phyloP scores from a whole-genome alignment of 2,888 invertebrate species.

The Parnassius mnemosyne region DNA sequence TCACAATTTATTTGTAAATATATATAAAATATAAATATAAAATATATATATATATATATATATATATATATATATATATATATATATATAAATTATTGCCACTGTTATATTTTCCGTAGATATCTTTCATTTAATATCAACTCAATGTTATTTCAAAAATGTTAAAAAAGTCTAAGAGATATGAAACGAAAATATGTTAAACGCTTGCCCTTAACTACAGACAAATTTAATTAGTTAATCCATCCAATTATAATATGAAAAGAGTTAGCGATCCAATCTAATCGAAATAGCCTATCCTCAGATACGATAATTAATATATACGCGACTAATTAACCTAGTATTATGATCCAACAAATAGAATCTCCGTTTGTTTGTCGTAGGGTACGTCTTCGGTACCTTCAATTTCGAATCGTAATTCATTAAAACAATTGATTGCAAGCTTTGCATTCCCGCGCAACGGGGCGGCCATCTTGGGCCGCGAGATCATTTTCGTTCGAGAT shows the following conservation, averaged over 20 bases:
- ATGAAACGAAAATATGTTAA: background rate
- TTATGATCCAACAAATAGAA: background rate
- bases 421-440: slow-evolving; percentile 19
- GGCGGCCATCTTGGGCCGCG: slow-evolving; percentile 72
- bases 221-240: slow-evolving; percentile 13
- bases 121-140: no score
- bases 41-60: no score
- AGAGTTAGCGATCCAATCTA: slow-evolving; percentile 22
- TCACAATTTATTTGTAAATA: no score
- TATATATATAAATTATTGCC: no score
- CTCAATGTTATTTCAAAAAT: no score
- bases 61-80: no score
- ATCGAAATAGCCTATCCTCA: slow-evolving; percentile 7
- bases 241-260: slow-evolving; percentile 13
- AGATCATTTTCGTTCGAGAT: slow-evolving; percentile 56
- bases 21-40: no score
- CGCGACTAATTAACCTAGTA: slow-evolving; percentile 13
- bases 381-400: background rate
- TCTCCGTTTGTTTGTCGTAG: background rate
- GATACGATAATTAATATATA: slow-evolving; percentile 11
- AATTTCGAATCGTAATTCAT: background rate
- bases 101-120: no score
- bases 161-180: background rate
- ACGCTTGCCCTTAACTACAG: background rate
- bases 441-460: slow-evolving; percentile 50